Conservation (phyloP, 2,888 invertebrate species). For the Amblyjoppa proteus region DNA sequence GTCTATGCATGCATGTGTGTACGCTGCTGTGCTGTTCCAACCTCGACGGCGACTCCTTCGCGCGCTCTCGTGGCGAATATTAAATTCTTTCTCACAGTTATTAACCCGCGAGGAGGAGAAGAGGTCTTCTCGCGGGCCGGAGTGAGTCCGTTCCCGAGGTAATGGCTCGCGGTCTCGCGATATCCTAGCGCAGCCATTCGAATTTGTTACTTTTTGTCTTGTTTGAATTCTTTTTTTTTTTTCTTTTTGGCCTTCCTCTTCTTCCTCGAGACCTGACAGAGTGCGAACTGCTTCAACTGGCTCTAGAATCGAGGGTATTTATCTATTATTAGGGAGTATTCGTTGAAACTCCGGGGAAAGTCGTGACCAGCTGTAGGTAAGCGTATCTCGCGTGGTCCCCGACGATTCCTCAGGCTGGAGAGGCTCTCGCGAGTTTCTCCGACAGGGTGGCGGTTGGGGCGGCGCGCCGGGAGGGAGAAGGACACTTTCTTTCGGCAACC, state of each 20-base stretch:
- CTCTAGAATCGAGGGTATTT: conserved; percentile 41
- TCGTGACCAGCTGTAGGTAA: conserved; percentile 60
- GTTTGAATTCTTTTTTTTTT: not conserved
- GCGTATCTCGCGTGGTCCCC: conserved; percentile 63
- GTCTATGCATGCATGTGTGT: not conserved
- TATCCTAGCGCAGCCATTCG: conserved; percentile 58
- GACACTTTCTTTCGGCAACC: conserved; percentile 55
- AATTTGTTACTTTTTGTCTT: conserved; percentile 41
- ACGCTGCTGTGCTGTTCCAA: conserved; percentile 36
- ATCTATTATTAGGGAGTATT: conserved; percentile 65
- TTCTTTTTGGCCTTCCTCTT: conserved; percentile 1
- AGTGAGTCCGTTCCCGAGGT: conserved; percentile 55
- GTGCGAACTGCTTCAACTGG: conserved; percentile 56
- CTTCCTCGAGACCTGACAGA: conserved; percentile 37
- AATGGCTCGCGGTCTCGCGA: conserved; percentile 67
- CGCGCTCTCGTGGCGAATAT: conserved; percentile 69
- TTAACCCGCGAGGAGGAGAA: conserved; percentile 65
- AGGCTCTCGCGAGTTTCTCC: conserved; percentile 31
- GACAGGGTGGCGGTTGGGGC: not conserved
- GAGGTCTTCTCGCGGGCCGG: conserved; percentile 58
- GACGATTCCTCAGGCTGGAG: conserved; percentile 48
- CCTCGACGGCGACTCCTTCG: conserved; percentile 43
- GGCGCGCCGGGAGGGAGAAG: conserved; percentile 45
- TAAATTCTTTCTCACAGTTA: conserved; percentile 77
- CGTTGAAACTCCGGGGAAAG: conserved; percentile 66